These are phyloP conservation scores for Candidula unifasciata DNA, from an alignment of 2,888 invertebrate genomes.

Conservation along the genomic window DNA sequence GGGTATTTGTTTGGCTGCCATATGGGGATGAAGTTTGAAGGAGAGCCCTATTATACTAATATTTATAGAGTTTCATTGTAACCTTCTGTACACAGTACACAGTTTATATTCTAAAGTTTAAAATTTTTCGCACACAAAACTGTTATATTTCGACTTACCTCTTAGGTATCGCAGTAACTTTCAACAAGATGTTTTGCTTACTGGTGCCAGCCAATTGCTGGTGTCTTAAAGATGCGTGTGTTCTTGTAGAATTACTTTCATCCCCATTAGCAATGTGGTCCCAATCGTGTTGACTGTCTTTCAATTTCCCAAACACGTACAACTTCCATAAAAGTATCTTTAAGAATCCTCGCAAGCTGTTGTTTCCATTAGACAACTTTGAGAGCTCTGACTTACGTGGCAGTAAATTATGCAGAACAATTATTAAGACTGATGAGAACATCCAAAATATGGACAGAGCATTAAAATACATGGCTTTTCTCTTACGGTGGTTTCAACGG, in stretches of 20 bases:
- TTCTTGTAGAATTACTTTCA: background rate
- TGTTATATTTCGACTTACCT: conserved; percentile 1
- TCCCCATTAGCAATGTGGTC: background rate
- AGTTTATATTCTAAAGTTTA: too few relatives aligned
- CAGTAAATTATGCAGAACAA: background rate
- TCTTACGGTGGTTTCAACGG: background rate
- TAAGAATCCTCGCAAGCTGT: background rate
- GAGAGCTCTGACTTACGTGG: background rate
- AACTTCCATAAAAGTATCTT: background rate
- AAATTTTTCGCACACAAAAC: too few relatives aligned
- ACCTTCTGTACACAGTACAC: too few relatives aligned
- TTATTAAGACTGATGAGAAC: background rate
- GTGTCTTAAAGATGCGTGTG: background rate
- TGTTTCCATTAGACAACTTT: too few relatives aligned
- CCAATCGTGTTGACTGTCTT: background rate
- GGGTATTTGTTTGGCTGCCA: too few relatives aligned
- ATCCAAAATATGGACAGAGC: conserved; percentile 33
- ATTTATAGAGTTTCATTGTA: too few relatives aligned
- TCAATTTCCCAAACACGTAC: conserved; percentile 32
- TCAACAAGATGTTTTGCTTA: background rate
- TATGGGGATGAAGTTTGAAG: too few relatives aligned
- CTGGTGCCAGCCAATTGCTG: background rate
- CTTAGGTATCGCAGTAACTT: conserved; percentile 6
- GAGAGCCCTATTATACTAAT: too few relatives aligned
- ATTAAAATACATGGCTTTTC: conserved; percentile 10